Base-by-base conservation (phyloP, 2,888 invertebrate species). In the Orthosia incerta region DNA sequence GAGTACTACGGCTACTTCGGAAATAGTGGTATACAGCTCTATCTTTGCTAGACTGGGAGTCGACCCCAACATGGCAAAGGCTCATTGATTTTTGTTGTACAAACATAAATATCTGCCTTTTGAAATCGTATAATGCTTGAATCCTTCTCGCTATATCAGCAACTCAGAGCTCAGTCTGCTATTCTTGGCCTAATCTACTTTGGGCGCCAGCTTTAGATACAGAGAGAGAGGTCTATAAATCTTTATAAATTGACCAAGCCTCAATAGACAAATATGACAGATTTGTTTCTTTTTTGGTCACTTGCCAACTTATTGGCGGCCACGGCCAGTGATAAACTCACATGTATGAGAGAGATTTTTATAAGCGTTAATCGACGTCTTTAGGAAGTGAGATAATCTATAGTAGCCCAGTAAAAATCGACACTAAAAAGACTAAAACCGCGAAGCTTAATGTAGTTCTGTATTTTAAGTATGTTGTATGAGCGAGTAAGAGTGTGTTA, bases 151-250 rank as follows among this genome's bases (percentile, higher is more conserved):
- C 9, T 39, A 9, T 39, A 39, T 39, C 39, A 39, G 39, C 39
- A 0, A 39, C 9, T 39, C 39, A 39, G 39, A 39, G 39, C 39
- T 39, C 39, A 39, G 39, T 39, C 39, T 39, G 39, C 39, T 39
- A 39, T 39, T 9, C 16, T 57, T 3, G 16, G 12, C 16, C 16
- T 4, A 56, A 5, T 4, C 4, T n/a, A 16, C 12, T 26, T 26
- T 15, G 7, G 9, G 15, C 4, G 50, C 13, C 51, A 69, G n/a
- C n/a, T n/a, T 16, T 12, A 61, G 15, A 62, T 53, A 18, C 15
- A n/a, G n/a, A n/a, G n/a, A n/a, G 23, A 39, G 61, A 9, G 39
- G 4, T n/a, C 15, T 39, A 61, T 74, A 74, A 74, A 74, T 74
- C 45, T 23, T 73, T n/a, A 53, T 16, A 72, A 65, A 65, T 72